A percentile compares a stretch with the other conserved stretches of the same genome.
These are phyloP conservation scores for Dicycla oo DNA, from an alignment of 2,888 invertebrate species.

Conservation along the genomic window DNA sequence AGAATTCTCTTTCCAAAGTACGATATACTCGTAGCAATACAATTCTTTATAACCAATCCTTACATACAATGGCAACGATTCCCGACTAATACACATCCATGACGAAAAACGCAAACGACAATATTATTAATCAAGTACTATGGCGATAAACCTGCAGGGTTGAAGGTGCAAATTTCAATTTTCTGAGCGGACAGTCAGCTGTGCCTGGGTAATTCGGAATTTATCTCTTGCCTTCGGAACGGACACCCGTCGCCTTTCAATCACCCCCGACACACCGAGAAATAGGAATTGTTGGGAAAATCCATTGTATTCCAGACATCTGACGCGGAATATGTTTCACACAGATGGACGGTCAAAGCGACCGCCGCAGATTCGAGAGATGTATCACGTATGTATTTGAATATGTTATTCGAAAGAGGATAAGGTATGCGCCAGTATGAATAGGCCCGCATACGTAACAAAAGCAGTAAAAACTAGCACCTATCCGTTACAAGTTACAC, in stretches of 20 bases:
- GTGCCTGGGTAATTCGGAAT: conserved; percentile 78
- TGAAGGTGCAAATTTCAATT: conserved; percentile 79
- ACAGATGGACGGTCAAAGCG: conserved; percentile 56
- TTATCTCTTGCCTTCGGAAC: conserved; percentile 78
- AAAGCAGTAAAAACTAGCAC: conserved; percentile 80
- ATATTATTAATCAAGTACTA: conserved; percentile 71
- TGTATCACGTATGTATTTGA: conserved; percentile 51
- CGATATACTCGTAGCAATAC: too few species aligned
- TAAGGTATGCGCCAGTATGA: conserved; percentile 35
- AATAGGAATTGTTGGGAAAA: conserved; percentile 71
- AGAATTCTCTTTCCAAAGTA: neutral
- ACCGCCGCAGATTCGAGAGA: conserved; percentile 46
- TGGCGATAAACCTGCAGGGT: conserved; percentile 57
- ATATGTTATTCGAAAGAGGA: conserved; percentile 46
- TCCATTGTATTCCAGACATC: conserved; percentile 70
- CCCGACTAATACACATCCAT: conserved; percentile 54
- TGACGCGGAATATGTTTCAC: conserved; percentile 66
- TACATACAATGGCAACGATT: neutral
- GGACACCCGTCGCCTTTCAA: conserved; percentile 81
- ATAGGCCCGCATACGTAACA: conserved; percentile 49
- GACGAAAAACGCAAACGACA: conserved; percentile 59
- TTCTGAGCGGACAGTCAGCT: conserved; percentile 81
- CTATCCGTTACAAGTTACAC: conserved; percentile 81
- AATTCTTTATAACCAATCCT: too few species aligned
- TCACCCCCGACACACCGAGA: conserved; percentile 73